phyloP scores from a whole-genome alignment of 2,888 invertebrate genomes.

The Synanthedon vespiformis region DNA sequence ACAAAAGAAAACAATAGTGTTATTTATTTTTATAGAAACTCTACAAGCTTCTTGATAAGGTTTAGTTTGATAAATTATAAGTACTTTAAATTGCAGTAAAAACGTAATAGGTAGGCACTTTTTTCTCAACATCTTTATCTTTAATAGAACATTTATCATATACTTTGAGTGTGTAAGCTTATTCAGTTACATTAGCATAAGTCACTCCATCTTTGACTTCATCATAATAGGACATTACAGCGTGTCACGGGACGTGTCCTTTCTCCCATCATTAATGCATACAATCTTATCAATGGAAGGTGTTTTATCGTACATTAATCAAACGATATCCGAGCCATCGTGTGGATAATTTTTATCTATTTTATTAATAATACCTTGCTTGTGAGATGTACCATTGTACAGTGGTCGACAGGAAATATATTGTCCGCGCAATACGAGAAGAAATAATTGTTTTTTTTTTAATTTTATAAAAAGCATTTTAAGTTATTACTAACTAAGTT shows the following conservation, averaged over 20 bases:
- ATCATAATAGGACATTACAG: slow-evolving; percentile 8
- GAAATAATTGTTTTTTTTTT: no score
- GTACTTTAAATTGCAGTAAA: no score
- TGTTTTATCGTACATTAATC: slow-evolving; percentile 27
- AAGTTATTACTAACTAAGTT: no score
- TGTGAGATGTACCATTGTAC: slow-evolving; percentile 13
- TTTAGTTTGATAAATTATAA: no score
- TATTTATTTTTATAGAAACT: no score
- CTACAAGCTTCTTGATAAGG: no score
- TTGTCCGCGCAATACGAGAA: not conserved
- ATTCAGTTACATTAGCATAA: slow-evolving; percentile 9
- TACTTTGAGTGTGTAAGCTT: slow-evolving; percentile 5
- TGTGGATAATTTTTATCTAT: slow-evolving; percentile 14
- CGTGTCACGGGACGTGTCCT: slow-evolving; percentile 7
- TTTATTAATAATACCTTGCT: slow-evolving; percentile 16
- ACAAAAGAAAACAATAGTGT: no score
- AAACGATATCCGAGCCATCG: slow-evolving; percentile 15
- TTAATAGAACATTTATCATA: slow-evolving; percentile 5
- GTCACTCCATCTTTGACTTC: slow-evolving; percentile 9
- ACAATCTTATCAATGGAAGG: slow-evolving; percentile 16
- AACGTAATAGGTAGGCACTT: no score
- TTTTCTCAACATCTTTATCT: not conserved
- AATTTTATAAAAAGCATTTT: no score
- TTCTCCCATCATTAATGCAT: slow-evolving; percentile 12
- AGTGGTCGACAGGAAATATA: slow-evolving; percentile 1